Conservation (phyloP, 2,888 invertebrate species). For the Ophion ellenae region DNA sequence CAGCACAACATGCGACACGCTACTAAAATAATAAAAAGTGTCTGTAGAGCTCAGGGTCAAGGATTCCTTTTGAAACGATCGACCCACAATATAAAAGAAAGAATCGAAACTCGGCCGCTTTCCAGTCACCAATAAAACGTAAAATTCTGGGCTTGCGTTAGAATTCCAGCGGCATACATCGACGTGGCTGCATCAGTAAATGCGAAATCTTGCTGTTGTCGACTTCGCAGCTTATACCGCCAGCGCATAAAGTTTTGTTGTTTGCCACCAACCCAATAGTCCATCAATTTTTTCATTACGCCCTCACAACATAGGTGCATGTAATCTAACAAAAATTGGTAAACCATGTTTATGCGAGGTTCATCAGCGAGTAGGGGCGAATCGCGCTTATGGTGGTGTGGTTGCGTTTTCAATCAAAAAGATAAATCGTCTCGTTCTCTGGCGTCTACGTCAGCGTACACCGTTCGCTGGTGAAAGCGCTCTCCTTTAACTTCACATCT, state of each 20-base stretch:
- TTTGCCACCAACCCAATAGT: slow-evolving; percentile 41
- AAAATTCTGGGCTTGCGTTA: slow-evolving; percentile 60
- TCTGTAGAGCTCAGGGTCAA: slow-evolving; percentile 47
- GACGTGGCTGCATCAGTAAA: not conserved
- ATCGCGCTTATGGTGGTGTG: slow-evolving; percentile 49
- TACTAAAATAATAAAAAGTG: slow-evolving; percentile 55
- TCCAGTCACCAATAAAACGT: slow-evolving; percentile 48
- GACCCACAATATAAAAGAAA: slow-evolving; percentile 69
- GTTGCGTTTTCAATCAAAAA: slow-evolving; percentile 49
- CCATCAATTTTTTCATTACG: slow-evolving; percentile 57
- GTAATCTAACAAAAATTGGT: slow-evolving; percentile 53
- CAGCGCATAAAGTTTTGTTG: not conserved
- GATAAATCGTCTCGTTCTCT: slow-evolving; percentile 35
- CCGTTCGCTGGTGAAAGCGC: slow-evolving; percentile 20
- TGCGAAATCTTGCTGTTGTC: slow-evolving; percentile 29
- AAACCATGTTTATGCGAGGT: slow-evolving; percentile 55
- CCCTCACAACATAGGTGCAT: slow-evolving; percentile 63
- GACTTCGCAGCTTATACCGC: slow-evolving; percentile 8
- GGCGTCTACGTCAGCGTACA: slow-evolving; percentile 13
- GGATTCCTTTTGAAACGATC: slow-evolving; percentile 62
- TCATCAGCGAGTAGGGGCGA: slow-evolving; percentile 47
- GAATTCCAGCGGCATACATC: slow-evolving; percentile 58
- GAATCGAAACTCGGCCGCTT: slow-evolving; percentile 64
- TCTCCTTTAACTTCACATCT: slow-evolving; percentile 35
- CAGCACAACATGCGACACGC: slow-evolving; percentile 44